Evolutionary conservation across 2,888 invertebrate genomes (phyloP), one percentile per base, ranked within the genome.

Genomic region (Rhaphigaster nebulosa): DNA sequence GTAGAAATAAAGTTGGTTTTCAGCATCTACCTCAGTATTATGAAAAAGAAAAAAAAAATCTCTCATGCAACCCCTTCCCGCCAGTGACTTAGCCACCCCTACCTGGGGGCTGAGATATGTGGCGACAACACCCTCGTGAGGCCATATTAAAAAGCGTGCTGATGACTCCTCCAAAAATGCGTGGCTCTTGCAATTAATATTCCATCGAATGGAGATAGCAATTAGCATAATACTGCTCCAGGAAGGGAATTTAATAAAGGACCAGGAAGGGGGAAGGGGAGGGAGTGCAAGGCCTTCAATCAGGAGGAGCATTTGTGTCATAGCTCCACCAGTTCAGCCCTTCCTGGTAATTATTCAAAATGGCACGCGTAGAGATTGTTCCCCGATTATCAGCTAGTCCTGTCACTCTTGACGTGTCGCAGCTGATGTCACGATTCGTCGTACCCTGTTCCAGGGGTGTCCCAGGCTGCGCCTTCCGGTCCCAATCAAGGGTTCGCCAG

Each of bases 231-330:
- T 84, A 84, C 45, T 34, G 41, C 84, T 84, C 84, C 45, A 50
- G 26, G 45, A 1, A 26, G 84, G 84, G 84, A 84, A 84, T 84
- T 84, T 84, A 84, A 84, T 84, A 84, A 84, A 84, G 84, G 45
- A 50, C 20, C n/a, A n/a, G 84, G 15, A 80, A 2, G n/a, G 60
- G 60, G 20, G n/a, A 10, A 23, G 23, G 12, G 45, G 45, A 1
- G 45, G 84, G 26, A 18, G 84, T n/a, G 13, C 12, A 8, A n/a
- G n/a, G 84, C 13, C n/a, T 84, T 84, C 84, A 84, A 84, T 84
- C 84, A 84, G 84, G 41, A 84, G 84, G n/a, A 41, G 84, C 84
- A 84, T 84, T 84, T 84, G 84, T 84, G 84, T 84, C 84, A 50
- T 34, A 38, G 70, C 70, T 65, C n/a, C n/a, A 8, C 56, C n/a